phyloP scores from a whole-genome alignment of 1,140 invertebrate genomes.

The Odontomachus brunneus region DNA sequence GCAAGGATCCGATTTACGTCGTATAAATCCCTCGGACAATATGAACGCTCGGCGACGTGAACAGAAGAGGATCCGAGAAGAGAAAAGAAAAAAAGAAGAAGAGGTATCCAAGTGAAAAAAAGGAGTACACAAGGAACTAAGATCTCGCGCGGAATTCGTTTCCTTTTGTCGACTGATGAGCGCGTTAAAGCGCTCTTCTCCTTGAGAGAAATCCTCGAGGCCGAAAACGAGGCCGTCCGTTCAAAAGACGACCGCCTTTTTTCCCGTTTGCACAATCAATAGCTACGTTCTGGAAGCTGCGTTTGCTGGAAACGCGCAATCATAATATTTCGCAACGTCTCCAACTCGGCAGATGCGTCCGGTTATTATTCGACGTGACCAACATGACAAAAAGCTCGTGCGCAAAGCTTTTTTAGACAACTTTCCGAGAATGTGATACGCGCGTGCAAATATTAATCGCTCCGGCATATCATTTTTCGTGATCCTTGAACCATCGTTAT shows the following conservation, averaged over 20 bases:
- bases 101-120: not conserved
- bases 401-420: not conserved
- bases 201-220: not conserved
- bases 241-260: not conserved
- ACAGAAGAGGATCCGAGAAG: not conserved
- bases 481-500: not conserved
- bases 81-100: not conserved
- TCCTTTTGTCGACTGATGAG: slow-evolving; percentile 10
- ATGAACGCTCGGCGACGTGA: not conserved
- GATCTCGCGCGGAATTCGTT: slow-evolving; percentile 5
- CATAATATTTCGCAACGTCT: slow-evolving; percentile 4
- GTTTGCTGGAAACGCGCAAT: slow-evolving; percentile 1
- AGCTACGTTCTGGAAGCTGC: not conserved
- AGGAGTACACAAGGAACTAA: not conserved
- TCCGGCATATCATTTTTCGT: not conserved
- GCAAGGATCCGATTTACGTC: slow-evolving; percentile 85
- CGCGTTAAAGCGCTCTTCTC: not conserved
- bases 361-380: not conserved
- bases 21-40: slow-evolving; percentile 67
- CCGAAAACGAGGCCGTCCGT: slow-evolving; percentile 10
- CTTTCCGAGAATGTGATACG: not conserved
- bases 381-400: not conserved
- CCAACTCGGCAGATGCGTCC: not conserved
- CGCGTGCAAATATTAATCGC: not conserved
- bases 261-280: slow-evolving; percentile 20